Evolutionary conservation across 2,888 invertebrate genomes (phyloP).

Genomic region (Pharmacophagus antenor): DNA sequence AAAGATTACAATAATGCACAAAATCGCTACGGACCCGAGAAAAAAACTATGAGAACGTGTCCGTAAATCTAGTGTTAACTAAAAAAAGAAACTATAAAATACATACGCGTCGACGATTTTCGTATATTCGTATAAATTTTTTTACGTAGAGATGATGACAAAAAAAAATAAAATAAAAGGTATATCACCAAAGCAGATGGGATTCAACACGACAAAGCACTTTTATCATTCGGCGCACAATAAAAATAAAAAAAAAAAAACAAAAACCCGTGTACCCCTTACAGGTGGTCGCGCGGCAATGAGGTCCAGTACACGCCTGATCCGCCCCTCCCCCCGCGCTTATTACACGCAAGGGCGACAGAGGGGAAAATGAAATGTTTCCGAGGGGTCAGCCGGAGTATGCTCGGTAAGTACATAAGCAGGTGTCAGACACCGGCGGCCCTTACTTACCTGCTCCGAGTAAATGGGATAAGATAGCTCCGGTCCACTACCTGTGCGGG

Average conservation of each 20-base stretch:
- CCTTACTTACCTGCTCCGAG: conserved; percentile 65
- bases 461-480: conserved; percentile 62
- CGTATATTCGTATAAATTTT: conserved; percentile 32
- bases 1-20: too few relatives aligned
- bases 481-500: conserved; percentile 55
- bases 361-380: conserved; percentile 53
- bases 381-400: conserved; percentile 44
- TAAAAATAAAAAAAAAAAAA: conserved; percentile 52
- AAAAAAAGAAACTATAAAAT: not conserved
- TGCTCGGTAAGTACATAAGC: conserved; percentile 43
- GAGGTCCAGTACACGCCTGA: conserved; percentile 39
- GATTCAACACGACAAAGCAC: conserved; percentile 56
- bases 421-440: conserved; percentile 55
- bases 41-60: too few relatives aligned
- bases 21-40: too few relatives aligned
- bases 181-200: conserved; percentile 54
- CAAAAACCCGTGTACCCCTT: conserved; percentile 59
- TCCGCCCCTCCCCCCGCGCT: conserved; percentile 43
- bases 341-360: conserved; percentile 38
- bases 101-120: not conserved
- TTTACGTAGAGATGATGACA: conserved; percentile 33
- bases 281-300: conserved; percentile 71
- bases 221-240: conserved; percentile 46
- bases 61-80: too few relatives aligned
- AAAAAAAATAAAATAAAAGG: conserved; percentile 35